phyloP scores from a whole-genome alignment of 2,888 invertebrate genomes.

The Rosalia funebris region DNA sequence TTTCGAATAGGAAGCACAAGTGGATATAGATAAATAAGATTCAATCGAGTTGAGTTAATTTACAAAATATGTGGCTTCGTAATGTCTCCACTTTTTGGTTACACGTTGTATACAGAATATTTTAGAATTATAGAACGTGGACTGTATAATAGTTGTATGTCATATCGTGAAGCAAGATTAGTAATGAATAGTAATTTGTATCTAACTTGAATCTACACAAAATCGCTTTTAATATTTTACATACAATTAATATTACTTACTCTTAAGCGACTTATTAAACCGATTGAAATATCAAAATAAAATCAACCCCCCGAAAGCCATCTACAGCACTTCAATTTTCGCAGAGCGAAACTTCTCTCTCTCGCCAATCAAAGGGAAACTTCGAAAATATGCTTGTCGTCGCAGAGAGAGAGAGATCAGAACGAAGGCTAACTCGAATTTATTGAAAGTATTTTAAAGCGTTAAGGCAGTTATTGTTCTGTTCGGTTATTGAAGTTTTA shows the following conservation, averaged over 20 bases:
- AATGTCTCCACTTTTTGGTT: no score
- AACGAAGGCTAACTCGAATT: slow-evolving; percentile 16
- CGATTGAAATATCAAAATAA: slow-evolving; percentile 13
- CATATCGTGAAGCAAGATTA: no score
- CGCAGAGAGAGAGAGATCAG: slow-evolving; percentile 15
- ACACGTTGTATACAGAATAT: no score
- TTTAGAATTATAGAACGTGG: no score
- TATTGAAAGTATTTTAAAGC: slow-evolving; percentile 28
- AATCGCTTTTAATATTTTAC: no score
- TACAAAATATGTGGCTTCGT: no score
- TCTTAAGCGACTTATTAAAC: not conserved
- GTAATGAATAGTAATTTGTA: no score
- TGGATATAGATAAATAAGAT: no score
- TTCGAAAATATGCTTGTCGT: slow-evolving; percentile 23
- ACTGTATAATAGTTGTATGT: no score
- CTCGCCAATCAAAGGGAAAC: slow-evolving; percentile 22
- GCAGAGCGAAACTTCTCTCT: slow-evolving; percentile 15
- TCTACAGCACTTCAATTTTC: slow-evolving; percentile 13
- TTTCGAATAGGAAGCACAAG: no score
- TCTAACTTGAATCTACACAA: no score
- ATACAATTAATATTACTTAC: not conserved
- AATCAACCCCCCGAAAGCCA: slow-evolving; percentile 11
- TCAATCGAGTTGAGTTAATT: no score
- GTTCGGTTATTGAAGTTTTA: slow-evolving; percentile 26
- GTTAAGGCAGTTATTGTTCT: slow-evolving; percentile 21